A percentile compares a stretch with the other conserved stretches of the same genome.
Evolutionary conservation across 1,140 invertebrate genomes (phyloP).

Genomic region (Ganaspis sp.): DNA sequence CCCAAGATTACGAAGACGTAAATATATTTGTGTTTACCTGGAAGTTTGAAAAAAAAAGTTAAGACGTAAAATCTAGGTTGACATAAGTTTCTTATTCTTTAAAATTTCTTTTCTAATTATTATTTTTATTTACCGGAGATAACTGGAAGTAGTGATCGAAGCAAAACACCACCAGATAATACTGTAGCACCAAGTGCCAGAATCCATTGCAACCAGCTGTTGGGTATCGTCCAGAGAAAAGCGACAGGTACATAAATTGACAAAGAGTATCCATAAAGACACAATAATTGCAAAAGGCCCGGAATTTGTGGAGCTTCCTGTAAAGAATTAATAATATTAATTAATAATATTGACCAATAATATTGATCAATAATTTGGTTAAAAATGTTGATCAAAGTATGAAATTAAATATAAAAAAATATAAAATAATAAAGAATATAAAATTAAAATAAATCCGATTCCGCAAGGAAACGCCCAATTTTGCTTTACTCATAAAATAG

Average conservation of each 20-base stretch:
- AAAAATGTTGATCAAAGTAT: too few relatives aligned
- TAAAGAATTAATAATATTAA: conserved; percentile 61
- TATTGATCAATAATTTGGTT: too few relatives aligned
- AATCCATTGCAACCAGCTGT: conserved; percentile 90
- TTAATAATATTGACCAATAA: conserved; percentile 27
- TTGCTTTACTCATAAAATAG: too few relatives aligned
- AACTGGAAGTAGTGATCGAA: conserved; percentile 88
- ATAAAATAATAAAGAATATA: too few relatives aligned
- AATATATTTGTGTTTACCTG: conserved; percentile 81
- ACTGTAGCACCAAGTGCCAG: conserved; percentile 87
- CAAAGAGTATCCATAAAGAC: conserved; percentile 96
- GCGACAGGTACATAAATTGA: conserved; percentile 95
- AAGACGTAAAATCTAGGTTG: too few relatives aligned
- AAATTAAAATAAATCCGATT: too few relatives aligned
- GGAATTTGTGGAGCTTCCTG: conserved; percentile 78
- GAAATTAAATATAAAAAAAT: too few relatives aligned
- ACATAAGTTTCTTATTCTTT: neutral
- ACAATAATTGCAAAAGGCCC: conserved; percentile 89
- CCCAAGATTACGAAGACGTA: conserved; percentile 82
- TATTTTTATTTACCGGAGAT: conserved; percentile 76
- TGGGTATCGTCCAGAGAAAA: conserved; percentile 93
- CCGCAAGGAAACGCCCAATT: too few relatives aligned
- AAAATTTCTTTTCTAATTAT: neutral
- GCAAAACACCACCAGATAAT: conserved; percentile 90
- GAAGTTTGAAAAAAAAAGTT: neutral